These are phyloP conservation scores for Andrena trimmerana DNA, from an alignment of 2,888 invertebrate species.

Conservation along the genomic window DNA sequence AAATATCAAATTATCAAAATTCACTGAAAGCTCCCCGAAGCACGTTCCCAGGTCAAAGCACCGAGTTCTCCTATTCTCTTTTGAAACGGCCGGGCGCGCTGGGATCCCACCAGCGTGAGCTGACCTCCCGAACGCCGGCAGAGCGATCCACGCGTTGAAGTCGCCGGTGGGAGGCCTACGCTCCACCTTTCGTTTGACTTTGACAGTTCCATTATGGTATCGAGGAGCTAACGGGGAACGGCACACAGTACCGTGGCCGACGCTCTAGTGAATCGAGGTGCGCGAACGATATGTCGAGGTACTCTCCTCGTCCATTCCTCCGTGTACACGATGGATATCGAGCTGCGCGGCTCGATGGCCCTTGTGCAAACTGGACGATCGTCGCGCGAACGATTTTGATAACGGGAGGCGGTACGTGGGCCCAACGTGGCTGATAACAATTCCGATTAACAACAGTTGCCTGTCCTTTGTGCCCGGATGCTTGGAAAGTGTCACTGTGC, in stretches of 20 bases:
- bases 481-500: no score
- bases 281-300: constrained; percentile 68
- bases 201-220: constrained; percentile 84
- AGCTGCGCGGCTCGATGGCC: neutral
- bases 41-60: no score
- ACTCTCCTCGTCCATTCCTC: constrained; percentile 37
- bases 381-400: constrained; percentile 4
- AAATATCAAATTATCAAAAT: no score
- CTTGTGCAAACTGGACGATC: neutral
- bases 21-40: no score
- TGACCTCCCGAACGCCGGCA: constrained; percentile 60
- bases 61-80: no score
- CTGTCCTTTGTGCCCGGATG: no score
- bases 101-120: constrained; percentile 47
- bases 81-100: neutral
- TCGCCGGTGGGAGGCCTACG: constrained; percentile 62
- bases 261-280: constrained; percentile 75
- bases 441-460: neutral
- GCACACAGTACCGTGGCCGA: constrained; percentile 76
- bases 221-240: constrained; percentile 76
- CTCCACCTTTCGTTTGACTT: constrained; percentile 78
- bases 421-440: neutral
- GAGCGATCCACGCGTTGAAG: constrained; percentile 49
- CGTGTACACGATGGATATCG: constrained; percentile 8
- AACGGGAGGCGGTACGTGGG: neutral